phyloP scores from a whole-genome alignment of 2,797 vertebrate genomes.

The Erithacus rubecula region DNA sequence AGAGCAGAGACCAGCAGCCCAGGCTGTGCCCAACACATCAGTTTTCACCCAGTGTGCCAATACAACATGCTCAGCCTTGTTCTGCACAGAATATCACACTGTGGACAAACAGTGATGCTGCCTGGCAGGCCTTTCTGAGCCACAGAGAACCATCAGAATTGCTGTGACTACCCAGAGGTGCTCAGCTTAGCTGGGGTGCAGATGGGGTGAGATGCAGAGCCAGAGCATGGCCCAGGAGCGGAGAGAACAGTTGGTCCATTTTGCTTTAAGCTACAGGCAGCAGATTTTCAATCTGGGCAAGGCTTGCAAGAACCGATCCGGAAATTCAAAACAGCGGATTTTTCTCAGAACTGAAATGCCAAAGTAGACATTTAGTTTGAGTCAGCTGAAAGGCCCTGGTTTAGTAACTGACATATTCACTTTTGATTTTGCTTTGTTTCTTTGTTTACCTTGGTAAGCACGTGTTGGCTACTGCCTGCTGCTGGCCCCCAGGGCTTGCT shows the following conservation, averaged over 20 bases:
- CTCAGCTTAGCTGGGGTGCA: neutral
- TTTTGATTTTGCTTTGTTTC: constrained; percentile 8
- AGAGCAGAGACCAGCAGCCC: neutral
- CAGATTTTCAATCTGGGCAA: constrained; percentile 8
- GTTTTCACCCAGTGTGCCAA: neutral
- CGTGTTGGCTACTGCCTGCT: neutral
- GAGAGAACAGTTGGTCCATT: neutral
- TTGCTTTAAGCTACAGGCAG: constrained; percentile 29
- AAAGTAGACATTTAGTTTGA: neutral
- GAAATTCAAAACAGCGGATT: neutral
- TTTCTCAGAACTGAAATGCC: neutral
- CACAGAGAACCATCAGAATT: neutral
- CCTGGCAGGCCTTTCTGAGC: neutral
- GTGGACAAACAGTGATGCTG: neutral
- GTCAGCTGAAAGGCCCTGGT: neutral
- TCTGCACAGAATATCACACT: neutral
- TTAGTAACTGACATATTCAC: neutral
- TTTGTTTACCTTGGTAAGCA: neutral
- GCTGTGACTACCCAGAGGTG: neutral
- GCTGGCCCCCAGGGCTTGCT: neutral
- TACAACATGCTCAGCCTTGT: neutral
- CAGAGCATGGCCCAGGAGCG: neutral
- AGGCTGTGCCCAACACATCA: neutral
- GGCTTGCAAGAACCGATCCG: constrained; percentile 7
- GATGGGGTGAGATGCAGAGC: constrained; percentile 11